These are phyloP conservation scores for Sebastolobus altivelis DNA, from an alignment of 2,797 vertebrate species.

Conservation along the genomic window DNA sequence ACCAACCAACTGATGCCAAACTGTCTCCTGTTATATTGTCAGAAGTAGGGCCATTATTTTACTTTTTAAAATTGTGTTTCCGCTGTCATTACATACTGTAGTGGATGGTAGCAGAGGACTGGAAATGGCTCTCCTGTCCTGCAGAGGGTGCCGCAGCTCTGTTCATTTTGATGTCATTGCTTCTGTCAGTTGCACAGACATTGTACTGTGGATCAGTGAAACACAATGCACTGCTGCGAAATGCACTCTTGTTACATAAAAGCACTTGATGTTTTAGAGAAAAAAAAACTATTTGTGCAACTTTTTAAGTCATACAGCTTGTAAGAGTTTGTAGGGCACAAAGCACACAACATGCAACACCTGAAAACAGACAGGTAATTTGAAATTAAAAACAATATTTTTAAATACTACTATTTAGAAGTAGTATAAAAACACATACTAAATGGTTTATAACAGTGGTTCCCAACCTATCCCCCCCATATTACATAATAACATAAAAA, in stretches of 20 bases:
- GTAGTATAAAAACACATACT: background rate
- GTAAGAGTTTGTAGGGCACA: background rate
- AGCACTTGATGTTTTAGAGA: background rate
- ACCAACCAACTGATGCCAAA: background rate
- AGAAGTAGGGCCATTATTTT: background rate
- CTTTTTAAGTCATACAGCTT: background rate
- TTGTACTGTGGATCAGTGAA: constrained; percentile 14
- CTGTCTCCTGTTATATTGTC: background rate
- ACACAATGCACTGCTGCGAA: constrained; percentile 8
- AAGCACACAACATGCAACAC: background rate
- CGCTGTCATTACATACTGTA: background rate
- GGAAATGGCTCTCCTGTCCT: constrained; percentile 48
- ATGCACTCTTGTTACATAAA: constrained; percentile 26
- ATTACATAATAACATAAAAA: background rate
- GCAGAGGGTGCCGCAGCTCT: constrained; percentile 83
- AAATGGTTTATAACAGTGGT: background rate
- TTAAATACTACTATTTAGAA: background rate
- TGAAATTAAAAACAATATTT: background rate
- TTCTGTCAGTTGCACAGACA: constrained; percentile 11
- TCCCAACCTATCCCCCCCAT: background rate
- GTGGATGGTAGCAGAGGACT: background rate
- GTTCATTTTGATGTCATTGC: constrained; percentile 35
- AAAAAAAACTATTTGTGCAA: background rate
- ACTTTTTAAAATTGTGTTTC: background rate
- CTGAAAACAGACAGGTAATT: background rate